Base-by-base conservation (phyloP, 92 coral and sea anemone genomes). In the Desmophyllum pertusum region DNA sequence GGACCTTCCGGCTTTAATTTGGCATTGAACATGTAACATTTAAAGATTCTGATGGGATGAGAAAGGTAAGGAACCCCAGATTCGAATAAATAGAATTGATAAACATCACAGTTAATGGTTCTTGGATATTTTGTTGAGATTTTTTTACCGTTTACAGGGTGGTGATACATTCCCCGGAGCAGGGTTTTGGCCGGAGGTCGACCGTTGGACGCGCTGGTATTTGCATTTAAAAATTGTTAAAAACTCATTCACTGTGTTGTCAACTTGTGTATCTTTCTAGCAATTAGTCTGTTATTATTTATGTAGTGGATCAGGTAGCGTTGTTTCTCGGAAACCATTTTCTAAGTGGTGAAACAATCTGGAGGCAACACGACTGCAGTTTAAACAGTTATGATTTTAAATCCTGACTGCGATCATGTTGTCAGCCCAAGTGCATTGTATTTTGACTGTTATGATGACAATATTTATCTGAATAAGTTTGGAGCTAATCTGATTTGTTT, bases 101-200 rank as follows among this genome's bases (percentile, higher is more conserved):
- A 10, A 35, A 78, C 59, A 18, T 74, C 27, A 19, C 0, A 37
- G 31, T 70, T 6, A 52, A 43, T 17, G 55, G 17, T 45, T n/a
- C 17, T 35, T 35, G 33, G 43, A 21, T 21, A 65, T 74, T 75
- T 33, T 70, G 5, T 46, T 70, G 15, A 41, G 40, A 59, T 72
- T 61, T 75, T 50, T 63, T 14, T 68, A 4, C 31, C 48, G 31
- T 52, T 64, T 59, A 35, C 25, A 93, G 96, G 89, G 84, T 72
- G 96, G 93, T 19, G 89, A 80, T 71, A 61, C 93, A 29, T 90
- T 90, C 41, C 89, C 92, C 31, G 91, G 88, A 84, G 78, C 92
- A 40, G 89, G 82, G 42, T 73, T 53, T 84, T 84, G 89, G 92
- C 88, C 92, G 96, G 70, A 79, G 90, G 84, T 89, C 96, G 85